Evolutionary conservation across 2,797 vertebrate species (phyloP), one percentile per base, ranked within the genome.

Genomic region (Ataeniobius toweri): DNA sequence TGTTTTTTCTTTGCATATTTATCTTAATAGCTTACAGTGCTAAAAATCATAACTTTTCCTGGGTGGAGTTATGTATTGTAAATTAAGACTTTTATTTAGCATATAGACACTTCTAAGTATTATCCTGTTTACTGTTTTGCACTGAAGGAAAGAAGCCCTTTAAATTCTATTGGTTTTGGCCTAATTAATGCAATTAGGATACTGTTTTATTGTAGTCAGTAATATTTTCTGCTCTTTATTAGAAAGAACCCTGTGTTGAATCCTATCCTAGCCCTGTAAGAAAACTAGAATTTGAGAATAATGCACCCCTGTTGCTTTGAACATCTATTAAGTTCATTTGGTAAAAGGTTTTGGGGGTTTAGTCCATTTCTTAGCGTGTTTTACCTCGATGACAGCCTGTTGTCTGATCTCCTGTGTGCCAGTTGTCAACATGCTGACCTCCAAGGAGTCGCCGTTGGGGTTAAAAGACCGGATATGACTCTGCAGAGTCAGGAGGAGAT

Each of bases 401-500:
- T 59, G 44, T 72, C 46, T 53, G 39, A 22, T 67, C 71, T 5
- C 14, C 36, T 77, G 31, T 8, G 36, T 2, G 14, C 1, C 74
- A 26, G 16, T 84, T 88, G 80, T 84, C 56, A 5, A 6, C 74
- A 77, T 75, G 77, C 77, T 79, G 76, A 86, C 82, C 63, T 39
- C 63, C 9, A 46, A 46, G 44, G 6, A 7, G 44, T 7, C 44
- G 44, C 44, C 44, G 2, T 63, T 22, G 5, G 28, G 87, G 79
- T 83, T 83, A 26, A 65, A 39, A 31, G 75, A 80, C 76, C 76
- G 78, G 39, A 16, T 81, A 82, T 92, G 92, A 92, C 81, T 44
- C 80, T 76, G 89, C 89, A 91, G 81, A 89, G 85, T 79, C 82
- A 75, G 86, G 88, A 89, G 85, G 78, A 88, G 79, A 85, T 80